These are phyloP conservation scores for Lepidurus couesii DNA, from an alignment of 1,140 invertebrate genomes.

Conservation along the genomic window DNA sequence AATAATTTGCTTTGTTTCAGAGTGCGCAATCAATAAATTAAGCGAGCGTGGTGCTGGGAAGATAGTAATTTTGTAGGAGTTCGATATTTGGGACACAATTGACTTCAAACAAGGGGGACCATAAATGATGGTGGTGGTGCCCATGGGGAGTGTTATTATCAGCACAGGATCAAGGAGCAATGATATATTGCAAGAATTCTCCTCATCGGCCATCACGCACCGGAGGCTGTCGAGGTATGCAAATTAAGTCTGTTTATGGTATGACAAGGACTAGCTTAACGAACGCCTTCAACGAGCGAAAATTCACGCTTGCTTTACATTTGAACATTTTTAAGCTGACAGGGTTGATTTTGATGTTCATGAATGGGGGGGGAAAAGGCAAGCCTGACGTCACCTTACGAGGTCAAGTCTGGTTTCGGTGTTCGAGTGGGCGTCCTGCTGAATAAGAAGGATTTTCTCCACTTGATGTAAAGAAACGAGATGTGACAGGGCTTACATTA, in stretches of 20 bases:
- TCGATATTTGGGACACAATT: slow-evolving; percentile 15
- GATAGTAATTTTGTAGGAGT: not conserved
- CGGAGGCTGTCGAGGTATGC: slow-evolving; percentile 16
- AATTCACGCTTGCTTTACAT: slow-evolving; percentile 22
- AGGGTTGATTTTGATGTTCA: slow-evolving; percentile 8
- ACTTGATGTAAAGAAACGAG: slow-evolving; percentile 9
- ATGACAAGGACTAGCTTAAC: slow-evolving; percentile 14
- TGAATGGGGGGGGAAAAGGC: slow-evolving; percentile 12
- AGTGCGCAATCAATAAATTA: slow-evolving; percentile 10
- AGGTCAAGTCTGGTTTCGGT: not conserved
- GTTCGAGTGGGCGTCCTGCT: slow-evolving; percentile 9
- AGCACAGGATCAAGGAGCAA: slow-evolving; percentile 19
- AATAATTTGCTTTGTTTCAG: slow-evolving; percentile 1
- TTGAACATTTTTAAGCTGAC: not conserved
- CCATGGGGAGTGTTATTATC: slow-evolving; percentile 3
- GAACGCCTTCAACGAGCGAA: slow-evolving; percentile 11
- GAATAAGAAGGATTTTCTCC: slow-evolving; percentile 14
- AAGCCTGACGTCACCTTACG: not conserved
- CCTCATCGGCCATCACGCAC: slow-evolving; percentile 17
- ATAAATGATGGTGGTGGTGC: slow-evolving; percentile 2
- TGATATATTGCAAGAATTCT: not conserved
- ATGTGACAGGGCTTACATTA: slow-evolving; percentile 13
- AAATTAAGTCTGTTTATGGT: slow-evolving; percentile 19
- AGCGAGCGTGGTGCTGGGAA: not conserved
- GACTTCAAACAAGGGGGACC: slow-evolving; percentile 15